Evolutionary conservation across 2,797 vertebrate species (phyloP).

Genomic region (Sebastes miniatus): DNA sequence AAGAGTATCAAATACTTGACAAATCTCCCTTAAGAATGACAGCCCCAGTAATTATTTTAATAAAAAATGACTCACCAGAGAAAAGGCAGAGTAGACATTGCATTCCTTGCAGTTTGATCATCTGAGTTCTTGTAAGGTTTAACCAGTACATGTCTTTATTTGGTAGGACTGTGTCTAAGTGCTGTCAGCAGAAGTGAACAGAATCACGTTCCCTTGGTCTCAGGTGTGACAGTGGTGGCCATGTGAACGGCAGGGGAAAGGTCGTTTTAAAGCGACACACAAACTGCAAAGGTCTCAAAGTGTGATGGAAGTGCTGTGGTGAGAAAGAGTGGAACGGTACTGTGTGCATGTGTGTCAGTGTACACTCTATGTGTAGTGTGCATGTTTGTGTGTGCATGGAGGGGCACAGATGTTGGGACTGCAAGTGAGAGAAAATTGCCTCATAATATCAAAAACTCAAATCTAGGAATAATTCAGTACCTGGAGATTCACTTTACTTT

Average conservation of each 20-base stretch:
- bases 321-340: background rate
- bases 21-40: no score
- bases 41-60: background rate
- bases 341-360: background rate
- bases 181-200: background rate
- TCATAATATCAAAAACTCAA: constrained; percentile 26
- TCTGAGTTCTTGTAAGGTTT: background rate
- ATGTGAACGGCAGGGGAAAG: constrained; percentile 33
- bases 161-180: background rate
- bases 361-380: background rate
- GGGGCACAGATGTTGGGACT: background rate
- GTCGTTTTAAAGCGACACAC: constrained; percentile 23
- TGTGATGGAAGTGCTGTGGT: background rate
- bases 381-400: background rate
- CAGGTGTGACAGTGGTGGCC: constrained; percentile 18
- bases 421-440: background rate
- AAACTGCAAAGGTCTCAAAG: constrained; percentile 35
- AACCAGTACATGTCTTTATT: background rate
- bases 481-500: constrained; percentile 35
- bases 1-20: no score
- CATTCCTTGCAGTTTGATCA: background rate
- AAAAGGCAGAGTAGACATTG: background rate
- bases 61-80: background rate
- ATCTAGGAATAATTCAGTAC: constrained; percentile 36
- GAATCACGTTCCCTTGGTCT: background rate